Evolutionary conservation across 2,113 vertebrate genomes (phyloP).

Genomic region (Psittacula cyanocephala): DNA sequence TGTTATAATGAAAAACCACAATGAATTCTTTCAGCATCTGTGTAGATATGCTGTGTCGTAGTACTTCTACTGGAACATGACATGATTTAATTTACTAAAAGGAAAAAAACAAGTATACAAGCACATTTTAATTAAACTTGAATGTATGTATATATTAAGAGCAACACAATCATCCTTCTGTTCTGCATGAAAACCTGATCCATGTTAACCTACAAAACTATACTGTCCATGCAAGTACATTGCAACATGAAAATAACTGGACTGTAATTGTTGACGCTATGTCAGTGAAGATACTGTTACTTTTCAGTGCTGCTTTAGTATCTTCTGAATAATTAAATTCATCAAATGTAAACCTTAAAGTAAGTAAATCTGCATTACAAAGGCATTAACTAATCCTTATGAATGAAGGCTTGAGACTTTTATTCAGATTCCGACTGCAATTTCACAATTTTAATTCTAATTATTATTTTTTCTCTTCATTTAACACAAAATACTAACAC

Average conservation of each 20-base stretch:
- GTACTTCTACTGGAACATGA: not conserved
- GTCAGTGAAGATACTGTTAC: not conserved
- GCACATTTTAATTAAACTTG: not conserved
- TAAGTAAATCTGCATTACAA: not conserved
- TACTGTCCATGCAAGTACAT: not conserved
- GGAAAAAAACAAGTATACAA: not conserved
- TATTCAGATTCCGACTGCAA: not conserved
- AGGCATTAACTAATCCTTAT: not conserved
- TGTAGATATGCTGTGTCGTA: not conserved
- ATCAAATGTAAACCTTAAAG: not conserved
- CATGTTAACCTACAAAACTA: not conserved
- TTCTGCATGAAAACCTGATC: not conserved
- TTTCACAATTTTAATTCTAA: not conserved
- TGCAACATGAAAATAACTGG: not conserved
- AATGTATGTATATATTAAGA: not conserved
- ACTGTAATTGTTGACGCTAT: not conserved
- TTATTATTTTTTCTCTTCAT: not conserved
- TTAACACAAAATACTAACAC: not conserved
- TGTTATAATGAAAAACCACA: not conserved
- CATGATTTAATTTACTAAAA: not conserved
- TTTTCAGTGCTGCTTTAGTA: not conserved
- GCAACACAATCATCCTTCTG: not conserved
- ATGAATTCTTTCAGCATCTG: not conserved
- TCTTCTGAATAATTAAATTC: not conserved
- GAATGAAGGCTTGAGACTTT: not conserved